These are phyloP conservation scores for Dugesia japonica DNA, from an alignment of 2,888 invertebrate species.

Conservation along the genomic window DNA sequence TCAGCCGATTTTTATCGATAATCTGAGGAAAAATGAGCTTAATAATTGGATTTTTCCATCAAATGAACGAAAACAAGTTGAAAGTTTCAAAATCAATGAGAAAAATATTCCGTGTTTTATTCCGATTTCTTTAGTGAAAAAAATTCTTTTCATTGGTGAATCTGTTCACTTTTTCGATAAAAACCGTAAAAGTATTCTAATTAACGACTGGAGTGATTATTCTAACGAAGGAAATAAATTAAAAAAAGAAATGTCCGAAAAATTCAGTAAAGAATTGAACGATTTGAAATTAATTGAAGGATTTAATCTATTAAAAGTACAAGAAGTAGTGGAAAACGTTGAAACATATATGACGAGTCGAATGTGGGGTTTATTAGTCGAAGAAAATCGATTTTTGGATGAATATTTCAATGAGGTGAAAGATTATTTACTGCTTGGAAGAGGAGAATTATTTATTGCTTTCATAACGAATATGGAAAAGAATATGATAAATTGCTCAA, in stretches of 20 bases:
- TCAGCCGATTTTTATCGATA: slow-evolving; percentile 40
- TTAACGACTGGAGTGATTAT: not conserved
- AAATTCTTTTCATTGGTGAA: slow-evolving; percentile 71
- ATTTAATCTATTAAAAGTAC: slow-evolving; percentile 59
- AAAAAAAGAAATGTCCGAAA: slow-evolving; percentile 63
- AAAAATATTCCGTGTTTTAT: slow-evolving; percentile 66
- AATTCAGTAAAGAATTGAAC: slow-evolving; percentile 47
- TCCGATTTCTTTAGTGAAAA: slow-evolving; percentile 61
- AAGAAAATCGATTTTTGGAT: slow-evolving; percentile 65
- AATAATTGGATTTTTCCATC: slow-evolving; percentile 36
- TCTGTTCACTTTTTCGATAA: slow-evolving; percentile 65
- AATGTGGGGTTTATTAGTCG: slow-evolving; percentile 66
- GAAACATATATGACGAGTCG: slow-evolving; percentile 68
- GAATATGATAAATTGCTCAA: slow-evolving; percentile 41
- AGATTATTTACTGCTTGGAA: slow-evolving; percentile 70
- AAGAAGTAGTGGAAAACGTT: slow-evolving; percentile 62
- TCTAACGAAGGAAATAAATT: slow-evolving; percentile 42
- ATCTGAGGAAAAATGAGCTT: slow-evolving; percentile 42
- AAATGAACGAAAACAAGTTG: not conserved
- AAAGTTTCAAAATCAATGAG: slow-evolving; percentile 51
- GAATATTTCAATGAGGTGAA: slow-evolving; percentile 55
- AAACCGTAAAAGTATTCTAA: slow-evolving; percentile 35
- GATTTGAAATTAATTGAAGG: slow-evolving; percentile 40
- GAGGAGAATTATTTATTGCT: slow-evolving; percentile 74
- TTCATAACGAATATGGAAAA: slow-evolving; percentile 55